These are phyloP conservation scores for Adelosebastes latens DNA, from an alignment of 2,797 vertebrate genomes.

Conservation along the genomic window DNA sequence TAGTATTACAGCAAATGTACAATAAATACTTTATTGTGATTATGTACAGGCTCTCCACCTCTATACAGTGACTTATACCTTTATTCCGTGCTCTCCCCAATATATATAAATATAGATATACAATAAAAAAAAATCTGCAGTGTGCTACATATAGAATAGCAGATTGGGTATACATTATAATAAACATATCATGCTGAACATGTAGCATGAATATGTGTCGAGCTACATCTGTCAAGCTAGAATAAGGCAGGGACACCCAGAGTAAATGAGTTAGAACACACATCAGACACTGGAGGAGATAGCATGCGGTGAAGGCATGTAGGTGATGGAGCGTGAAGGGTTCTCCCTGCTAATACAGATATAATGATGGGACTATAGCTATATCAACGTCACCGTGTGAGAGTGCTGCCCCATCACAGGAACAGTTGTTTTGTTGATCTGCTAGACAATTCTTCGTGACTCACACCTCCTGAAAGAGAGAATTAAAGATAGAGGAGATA, in stretches of 20 bases:
- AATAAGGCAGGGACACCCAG: slow-evolving; percentile 5
- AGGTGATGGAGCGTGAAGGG: slow-evolving; percentile 77
- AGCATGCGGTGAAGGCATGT: slow-evolving; percentile 31
- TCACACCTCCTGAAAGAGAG: slow-evolving; percentile 51
- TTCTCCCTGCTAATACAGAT: slow-evolving; percentile 65
- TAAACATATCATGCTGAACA: slow-evolving; percentile 19
- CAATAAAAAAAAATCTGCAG: neutral
- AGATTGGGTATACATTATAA: neutral
- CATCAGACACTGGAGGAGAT: slow-evolving; percentile 23
- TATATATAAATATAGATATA: too few relatives aligned
- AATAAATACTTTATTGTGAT: neutral
- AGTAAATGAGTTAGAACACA: slow-evolving; percentile 36
- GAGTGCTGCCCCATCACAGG: slow-evolving; percentile 13
- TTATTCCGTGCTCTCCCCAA: too few relatives aligned
- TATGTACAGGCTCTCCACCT: neutral
- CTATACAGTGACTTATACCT: neutral
- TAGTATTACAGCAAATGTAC: too few relatives aligned
- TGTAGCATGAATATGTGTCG: slow-evolving; percentile 1
- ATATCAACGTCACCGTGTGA: slow-evolving; percentile 11
- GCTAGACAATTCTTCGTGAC: slow-evolving; percentile 50
- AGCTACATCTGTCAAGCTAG: slow-evolving; percentile 44
- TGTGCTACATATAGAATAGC: neutral
- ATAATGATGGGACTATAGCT: slow-evolving; percentile 74
- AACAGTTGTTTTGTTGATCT: slow-evolving; percentile 40
- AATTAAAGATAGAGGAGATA: slow-evolving; percentile 51